Conservation (phyloP, 2,113 vertebrate genomes). For the Alexandromys fortis region DNA sequence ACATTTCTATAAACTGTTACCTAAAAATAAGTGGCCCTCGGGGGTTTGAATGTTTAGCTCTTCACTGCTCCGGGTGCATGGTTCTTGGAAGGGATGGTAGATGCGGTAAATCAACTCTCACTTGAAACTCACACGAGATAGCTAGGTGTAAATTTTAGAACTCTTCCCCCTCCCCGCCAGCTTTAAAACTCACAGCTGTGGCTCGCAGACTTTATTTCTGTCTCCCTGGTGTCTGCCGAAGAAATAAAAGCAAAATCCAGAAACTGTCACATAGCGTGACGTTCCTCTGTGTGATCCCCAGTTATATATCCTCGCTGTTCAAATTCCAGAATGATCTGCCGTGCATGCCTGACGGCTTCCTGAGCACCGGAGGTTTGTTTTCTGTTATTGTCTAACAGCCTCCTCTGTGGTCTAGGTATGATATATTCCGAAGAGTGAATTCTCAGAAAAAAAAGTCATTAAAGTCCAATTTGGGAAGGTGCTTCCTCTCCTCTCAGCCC, state of each 20-base stretch:
- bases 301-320: slow-evolving; percentile 19
- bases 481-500: background rate
- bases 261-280: background rate
- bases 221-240: slow-evolving; percentile 32
- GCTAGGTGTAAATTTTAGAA: slow-evolving; percentile 25
- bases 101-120: background rate
- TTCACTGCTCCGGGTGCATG: slow-evolving; percentile 16
- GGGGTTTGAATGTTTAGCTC: background rate
- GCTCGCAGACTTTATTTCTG: background rate
- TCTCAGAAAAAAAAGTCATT: slow-evolving; percentile 31
- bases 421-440: slow-evolving; percentile 12
- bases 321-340: slow-evolving; percentile 6
- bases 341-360: background rate
- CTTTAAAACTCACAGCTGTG: slow-evolving; percentile 59
- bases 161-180: background rate
- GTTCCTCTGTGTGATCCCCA: slow-evolving; percentile 15
- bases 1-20: slow-evolving; percentile 38
- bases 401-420: background rate
- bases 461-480: slow-evolving; percentile 39
- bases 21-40: slow-evolving; percentile 54
- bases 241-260: slow-evolving; percentile 29
- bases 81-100: background rate
- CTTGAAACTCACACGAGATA: slow-evolving; percentile 17
- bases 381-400: slow-evolving; percentile 18
- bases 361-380: slow-evolving; percentile 19